Evolutionary conservation across 2,797 vertebrate species (phyloP).

Genomic region (Muscicapa striata): DNA sequence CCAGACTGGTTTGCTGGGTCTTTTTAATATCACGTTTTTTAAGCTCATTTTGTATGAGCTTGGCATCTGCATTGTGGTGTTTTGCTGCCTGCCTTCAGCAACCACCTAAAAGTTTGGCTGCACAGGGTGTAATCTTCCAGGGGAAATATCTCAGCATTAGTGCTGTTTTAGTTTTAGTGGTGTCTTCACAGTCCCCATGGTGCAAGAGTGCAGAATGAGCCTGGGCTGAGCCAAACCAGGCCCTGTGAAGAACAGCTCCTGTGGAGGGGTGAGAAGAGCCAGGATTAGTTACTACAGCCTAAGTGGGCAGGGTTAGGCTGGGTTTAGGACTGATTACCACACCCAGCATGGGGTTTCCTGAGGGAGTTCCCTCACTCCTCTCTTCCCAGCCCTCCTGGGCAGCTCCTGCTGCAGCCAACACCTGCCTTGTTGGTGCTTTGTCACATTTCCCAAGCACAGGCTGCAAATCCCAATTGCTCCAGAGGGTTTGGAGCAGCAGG

Average conservation of each 20-base stretch:
- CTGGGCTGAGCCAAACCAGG: not conserved
- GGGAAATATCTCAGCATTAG: not conserved
- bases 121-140: not conserved
- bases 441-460: not conserved
- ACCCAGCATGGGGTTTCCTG: not conserved
- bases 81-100: not conserved
- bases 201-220: not conserved
- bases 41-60: not conserved
- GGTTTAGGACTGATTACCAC: not conserved
- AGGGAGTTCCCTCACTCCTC: not conserved
- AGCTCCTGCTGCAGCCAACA: not conserved
- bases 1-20: not conserved
- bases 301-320: not conserved
- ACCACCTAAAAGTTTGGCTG: not conserved
- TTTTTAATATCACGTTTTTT: not conserved
- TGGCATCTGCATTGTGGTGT: not conserved
- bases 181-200: accelerated
- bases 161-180: not conserved
- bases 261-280: not conserved
- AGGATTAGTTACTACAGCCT: not conserved
- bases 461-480: not conserved
- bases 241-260: not conserved
- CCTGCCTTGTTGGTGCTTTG: no score
- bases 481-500: not conserved
- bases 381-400: not conserved